phyloP scores from a whole-genome alignment of 2,113 vertebrate species.

The Corythornis cristatus region DNA sequence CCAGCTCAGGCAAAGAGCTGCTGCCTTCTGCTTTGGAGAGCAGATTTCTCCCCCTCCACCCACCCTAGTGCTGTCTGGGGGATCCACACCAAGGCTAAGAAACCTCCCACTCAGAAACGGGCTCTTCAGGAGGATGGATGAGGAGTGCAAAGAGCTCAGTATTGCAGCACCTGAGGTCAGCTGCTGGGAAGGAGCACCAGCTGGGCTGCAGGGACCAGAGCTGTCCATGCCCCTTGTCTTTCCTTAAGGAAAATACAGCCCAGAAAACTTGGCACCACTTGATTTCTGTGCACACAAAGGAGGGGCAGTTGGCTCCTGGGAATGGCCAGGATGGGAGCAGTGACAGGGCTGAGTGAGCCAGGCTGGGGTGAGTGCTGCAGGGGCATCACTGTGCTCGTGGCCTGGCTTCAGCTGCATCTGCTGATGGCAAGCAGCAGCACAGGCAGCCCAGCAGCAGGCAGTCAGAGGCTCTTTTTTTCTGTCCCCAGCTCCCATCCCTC shows the following conservation, averaged over 20 bases:
- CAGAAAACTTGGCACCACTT: neutral
- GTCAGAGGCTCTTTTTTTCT: conserved; percentile 18
- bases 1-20: neutral
- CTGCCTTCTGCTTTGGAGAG: neutral
- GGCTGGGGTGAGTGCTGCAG: neutral
- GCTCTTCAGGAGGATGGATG: neutral
- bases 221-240: neutral
- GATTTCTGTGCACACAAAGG: neutral
- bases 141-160: neutral
- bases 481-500: neutral
- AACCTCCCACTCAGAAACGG: neutral
- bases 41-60: neutral
- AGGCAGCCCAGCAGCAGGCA: conserved; percentile 24
- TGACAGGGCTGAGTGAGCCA: neutral
- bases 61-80: neutral
- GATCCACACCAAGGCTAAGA: neutral
- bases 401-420: neutral
- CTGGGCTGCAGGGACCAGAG: neutral
- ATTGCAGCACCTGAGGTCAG: neutral
- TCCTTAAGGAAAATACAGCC: neutral
- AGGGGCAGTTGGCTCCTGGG: neutral
- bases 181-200: neutral
- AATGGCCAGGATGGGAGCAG: neutral
- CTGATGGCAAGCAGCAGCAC: conserved; percentile 30
- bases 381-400: neutral